These are phyloP conservation scores for Argyra leucocephala DNA, from an alignment of 2,888 invertebrate genomes.

Conservation along the genomic window DNA sequence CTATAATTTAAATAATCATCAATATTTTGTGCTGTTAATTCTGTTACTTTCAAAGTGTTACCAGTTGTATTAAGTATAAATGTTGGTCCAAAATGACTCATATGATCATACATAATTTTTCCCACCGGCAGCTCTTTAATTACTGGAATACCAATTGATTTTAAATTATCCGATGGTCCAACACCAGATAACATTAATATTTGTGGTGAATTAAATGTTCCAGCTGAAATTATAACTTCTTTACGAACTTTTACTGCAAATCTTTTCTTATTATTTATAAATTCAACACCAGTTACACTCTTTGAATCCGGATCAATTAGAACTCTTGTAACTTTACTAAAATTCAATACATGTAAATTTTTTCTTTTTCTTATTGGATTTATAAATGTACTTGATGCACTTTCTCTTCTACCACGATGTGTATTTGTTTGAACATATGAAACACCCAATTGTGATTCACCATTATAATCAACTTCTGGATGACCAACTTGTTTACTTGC, in stretches of 20 bases:
- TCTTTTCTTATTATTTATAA: slow-evolving; percentile 46
- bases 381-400: slow-evolving; percentile 56
- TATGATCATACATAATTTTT: slow-evolving; percentile 51
- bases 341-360: slow-evolving; percentile 60
- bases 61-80: slow-evolving; percentile 38
- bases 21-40: slow-evolving; percentile 23
- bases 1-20: slow-evolving; percentile 28
- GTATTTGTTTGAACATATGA: slow-evolving; percentile 56
- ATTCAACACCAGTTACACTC: slow-evolving; percentile 59
- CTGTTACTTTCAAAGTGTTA: slow-evolving; percentile 26
- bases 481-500: slow-evolving; percentile 58
- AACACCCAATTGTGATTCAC: slow-evolving; percentile 54
- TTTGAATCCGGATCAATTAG: slow-evolving; percentile 54
- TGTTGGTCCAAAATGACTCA: slow-evolving; percentile 42
- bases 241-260: slow-evolving; percentile 53
- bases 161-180: slow-evolving; percentile 49
- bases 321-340: slow-evolving; percentile 55
- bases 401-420: slow-evolving; percentile 52
- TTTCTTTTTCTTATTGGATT: slow-evolving; percentile 45
- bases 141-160: slow-evolving; percentile 49
- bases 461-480: slow-evolving; percentile 60
- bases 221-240: slow-evolving; percentile 78
- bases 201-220: slow-evolving; percentile 82
- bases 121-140: slow-evolving; percentile 60
- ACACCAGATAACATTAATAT: slow-evolving; percentile 77